Base-by-base conservation (phyloP, 1,140 invertebrate species). In the Stegodyphus dumicola region DNA sequence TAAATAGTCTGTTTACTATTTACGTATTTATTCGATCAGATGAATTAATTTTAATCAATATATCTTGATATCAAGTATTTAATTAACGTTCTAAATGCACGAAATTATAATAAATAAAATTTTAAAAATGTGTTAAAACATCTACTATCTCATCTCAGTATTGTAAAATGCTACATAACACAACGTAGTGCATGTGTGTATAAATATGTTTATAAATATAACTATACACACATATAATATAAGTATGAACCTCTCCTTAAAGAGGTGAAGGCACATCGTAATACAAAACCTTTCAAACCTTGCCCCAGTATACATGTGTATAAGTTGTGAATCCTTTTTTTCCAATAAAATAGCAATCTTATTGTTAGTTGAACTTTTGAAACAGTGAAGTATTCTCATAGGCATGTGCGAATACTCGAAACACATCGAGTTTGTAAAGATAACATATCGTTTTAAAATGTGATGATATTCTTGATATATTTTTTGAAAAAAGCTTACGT, bases 401-500 rank as follows among this genome's bases (percentile, higher is more conserved):
- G 81, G 81, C 17, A 85, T 85, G 81, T 85, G 81, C 81, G 81
- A 85, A 85, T 85, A 85, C 65, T 76, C 81, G 81, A 85, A 85
- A 64, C 54, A 85, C n/a, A 64, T 60, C 56, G 52, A 15, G 54
- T 75, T 75, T 75, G 33, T 33, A 33, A 33, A 33, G 71, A 73
- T 54, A 77, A 85, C 73, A 77, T 76, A 85, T 85, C 81, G 73
- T 85, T 76, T 85, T 85, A 33, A 70, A 83, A 83, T 71, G 75
- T 53, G 48, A 56, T 85, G 49, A 77, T 49, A 85, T 69, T 70
- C 48, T 67, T 67, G 80, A 83, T 83, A 83, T 83, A 83, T 83
- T 83, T 83, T 83, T 83, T 18, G 75, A 83, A 75, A 73, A 65
- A 53, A 52, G 33, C 17, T 65, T 83, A 48, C 71, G 71, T 83